Conservation (phyloP, 2,113 vertebrate genomes). For the Damaliscus lunatus region DNA sequence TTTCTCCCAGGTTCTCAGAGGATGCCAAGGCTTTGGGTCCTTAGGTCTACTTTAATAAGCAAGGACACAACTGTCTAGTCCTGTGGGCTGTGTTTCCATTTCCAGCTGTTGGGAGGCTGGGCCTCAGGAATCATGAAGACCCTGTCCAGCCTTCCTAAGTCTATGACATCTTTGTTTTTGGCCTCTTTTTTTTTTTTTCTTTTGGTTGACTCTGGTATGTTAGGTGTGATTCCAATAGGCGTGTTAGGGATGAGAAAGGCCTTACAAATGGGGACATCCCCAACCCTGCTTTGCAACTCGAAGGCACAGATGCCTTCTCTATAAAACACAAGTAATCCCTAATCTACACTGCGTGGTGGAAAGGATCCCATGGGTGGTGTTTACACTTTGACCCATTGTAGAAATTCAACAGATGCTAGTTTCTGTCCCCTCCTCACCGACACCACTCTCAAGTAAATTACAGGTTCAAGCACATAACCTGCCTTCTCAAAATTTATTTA, state of each 20-base stretch:
- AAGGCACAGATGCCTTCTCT: background rate
- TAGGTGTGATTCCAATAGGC: background rate
- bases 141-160: background rate
- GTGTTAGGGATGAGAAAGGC: background rate
- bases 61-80: background rate
- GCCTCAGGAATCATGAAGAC: background rate
- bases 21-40: no score
- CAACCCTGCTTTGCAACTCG: background rate
- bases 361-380: background rate
- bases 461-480: background rate
- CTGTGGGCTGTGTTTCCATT: background rate
- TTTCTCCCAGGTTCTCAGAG: background rate
- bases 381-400: fast-evolving
- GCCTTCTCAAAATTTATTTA: background rate
- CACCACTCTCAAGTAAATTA: background rate
- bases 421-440: background rate
- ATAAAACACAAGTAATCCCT: background rate
- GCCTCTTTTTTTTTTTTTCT: background rate
- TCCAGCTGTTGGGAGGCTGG: background rate
- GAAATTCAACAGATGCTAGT: background rate
- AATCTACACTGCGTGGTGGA: background rate
- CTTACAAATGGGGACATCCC: background rate
- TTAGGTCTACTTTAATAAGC: background rate
- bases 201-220: background rate
- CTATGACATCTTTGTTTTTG: background rate